Evolutionary conservation across 1,140 invertebrate species (phyloP), one percentile per base, ranked within the genome.

Genomic region (Vanessa atalanta): DNA sequence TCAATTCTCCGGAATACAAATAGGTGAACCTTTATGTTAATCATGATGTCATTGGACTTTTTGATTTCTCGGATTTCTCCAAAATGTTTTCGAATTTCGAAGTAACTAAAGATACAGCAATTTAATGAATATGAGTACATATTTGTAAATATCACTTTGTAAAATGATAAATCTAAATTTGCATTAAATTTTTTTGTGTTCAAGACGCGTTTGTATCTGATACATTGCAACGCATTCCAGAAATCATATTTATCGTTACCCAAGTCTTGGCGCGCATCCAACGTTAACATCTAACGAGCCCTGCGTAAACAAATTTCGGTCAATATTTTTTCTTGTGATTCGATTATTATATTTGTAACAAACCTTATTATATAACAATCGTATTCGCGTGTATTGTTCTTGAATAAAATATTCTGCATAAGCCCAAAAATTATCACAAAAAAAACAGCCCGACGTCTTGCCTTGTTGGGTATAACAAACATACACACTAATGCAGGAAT

Each of bases 251-350:
- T 37, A 61, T 61, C 26, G 31, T 37, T 37, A 37, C 55, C 26
- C 65, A 69, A 69, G 16, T 53, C 66, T 69, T 69, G 66, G 66
- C 66, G 53, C 16, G 53, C 7, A 23, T 37, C 66, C 66, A 69
- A 69, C 26, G 53, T 55, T 47, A 20, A n/a, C n/a, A n/a, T n/a
- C n/a, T n/a, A n/a, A 43, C 57, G 12, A 11, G 26, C 23, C 31
- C 55, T 31, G 67, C 57, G 31, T 55, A 51, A 70, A 57, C 47
- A 70, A n/a, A 47, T 66, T 37, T 51, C 51, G 70, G 31, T 43
- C 8, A 65, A 72, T 66, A 48, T 57, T 66, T 23, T 63, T 50
- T 48, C 64, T 72, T 51, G 61, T 12, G 50, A 65, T 64, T 50
- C 51, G 50, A 47, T 72, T 57, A 47, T 66, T 57, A 72, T 16